Conservation (phyloP, 2,113 vertebrate species). For the Porphyrio hochstetteri region DNA sequence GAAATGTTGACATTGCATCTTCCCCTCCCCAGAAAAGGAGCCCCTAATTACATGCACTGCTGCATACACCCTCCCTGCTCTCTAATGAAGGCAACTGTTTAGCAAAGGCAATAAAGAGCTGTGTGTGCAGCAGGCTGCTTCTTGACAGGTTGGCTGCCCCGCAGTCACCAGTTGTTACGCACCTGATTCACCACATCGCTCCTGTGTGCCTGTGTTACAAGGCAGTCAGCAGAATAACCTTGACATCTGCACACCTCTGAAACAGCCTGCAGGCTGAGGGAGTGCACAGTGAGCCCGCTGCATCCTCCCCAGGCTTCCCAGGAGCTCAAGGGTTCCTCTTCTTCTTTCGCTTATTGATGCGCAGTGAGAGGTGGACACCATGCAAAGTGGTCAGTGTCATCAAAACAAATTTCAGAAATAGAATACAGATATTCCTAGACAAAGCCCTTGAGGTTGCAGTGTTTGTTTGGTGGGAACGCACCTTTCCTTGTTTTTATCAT, state of each 20-base stretch:
- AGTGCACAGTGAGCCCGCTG: rapidly evolving
- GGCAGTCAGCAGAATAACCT: background rate
- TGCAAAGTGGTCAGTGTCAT: background rate
- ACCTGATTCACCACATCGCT: background rate
- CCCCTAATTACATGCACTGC: background rate
- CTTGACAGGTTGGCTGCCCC: background rate
- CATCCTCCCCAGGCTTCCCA: background rate
- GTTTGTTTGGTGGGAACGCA: background rate
- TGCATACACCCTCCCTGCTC: background rate
- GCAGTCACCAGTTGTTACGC: background rate
- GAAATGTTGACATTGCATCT: background rate
- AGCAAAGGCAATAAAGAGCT: background rate
- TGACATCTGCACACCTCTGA: background rate
- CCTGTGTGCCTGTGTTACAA: background rate
- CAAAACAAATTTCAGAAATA: background rate
- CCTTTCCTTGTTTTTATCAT: background rate
- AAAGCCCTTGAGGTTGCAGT: background rate
- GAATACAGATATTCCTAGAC: background rate
- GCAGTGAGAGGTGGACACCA: background rate
- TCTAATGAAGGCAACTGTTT: background rate
- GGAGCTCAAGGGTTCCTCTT: background rate
- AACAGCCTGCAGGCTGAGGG: background rate
- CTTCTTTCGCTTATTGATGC: background rate
- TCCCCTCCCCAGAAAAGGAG: background rate
- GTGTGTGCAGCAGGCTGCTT: background rate